Evolutionary conservation across 1,140 invertebrate species (phyloP).

Genomic region (Apis florea): DNA sequence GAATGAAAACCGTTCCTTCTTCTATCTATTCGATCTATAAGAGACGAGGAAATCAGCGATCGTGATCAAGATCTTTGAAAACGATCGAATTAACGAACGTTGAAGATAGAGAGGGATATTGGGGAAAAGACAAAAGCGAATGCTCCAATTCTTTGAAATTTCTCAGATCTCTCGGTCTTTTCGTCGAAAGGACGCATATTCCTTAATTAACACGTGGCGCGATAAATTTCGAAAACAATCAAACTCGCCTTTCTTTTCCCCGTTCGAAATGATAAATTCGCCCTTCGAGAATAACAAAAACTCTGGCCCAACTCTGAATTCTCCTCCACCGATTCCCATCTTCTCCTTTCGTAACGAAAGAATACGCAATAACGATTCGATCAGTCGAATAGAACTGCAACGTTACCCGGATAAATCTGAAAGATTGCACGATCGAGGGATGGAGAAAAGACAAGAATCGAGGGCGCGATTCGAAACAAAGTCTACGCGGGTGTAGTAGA

Average conservation of each 20-base stretch:
- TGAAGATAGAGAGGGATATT: background rate
- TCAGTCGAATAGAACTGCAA: background rate
- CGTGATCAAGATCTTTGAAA: background rate
- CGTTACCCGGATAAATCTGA: background rate
- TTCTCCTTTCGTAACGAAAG: no score
- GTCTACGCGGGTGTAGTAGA: background rate
- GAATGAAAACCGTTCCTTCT: background rate
- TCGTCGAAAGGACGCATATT: background rate
- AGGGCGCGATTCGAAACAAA: background rate
- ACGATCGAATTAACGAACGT: background rate
- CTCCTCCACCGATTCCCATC: background rate
- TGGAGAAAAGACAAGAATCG: no score
- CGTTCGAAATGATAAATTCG: conserved; percentile 3
- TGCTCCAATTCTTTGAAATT: no score
- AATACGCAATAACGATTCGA: no score
- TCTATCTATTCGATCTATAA: background rate
- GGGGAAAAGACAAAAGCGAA: background rate
- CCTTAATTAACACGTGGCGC: background rate
- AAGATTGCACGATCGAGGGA: background rate
- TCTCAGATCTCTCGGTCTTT: background rate
- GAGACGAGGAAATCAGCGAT: background rate
- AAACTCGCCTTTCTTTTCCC: background rate
- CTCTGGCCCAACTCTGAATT: background rate
- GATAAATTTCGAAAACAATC: conserved; percentile 25
- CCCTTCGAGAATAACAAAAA: conserved; percentile 8